A percentile compares a stretch with the other conserved stretches of the same genome.
Evolutionary conservation across 2,797 vertebrate species (phyloP).

Genomic region (Gouania willdenowi): DNA sequence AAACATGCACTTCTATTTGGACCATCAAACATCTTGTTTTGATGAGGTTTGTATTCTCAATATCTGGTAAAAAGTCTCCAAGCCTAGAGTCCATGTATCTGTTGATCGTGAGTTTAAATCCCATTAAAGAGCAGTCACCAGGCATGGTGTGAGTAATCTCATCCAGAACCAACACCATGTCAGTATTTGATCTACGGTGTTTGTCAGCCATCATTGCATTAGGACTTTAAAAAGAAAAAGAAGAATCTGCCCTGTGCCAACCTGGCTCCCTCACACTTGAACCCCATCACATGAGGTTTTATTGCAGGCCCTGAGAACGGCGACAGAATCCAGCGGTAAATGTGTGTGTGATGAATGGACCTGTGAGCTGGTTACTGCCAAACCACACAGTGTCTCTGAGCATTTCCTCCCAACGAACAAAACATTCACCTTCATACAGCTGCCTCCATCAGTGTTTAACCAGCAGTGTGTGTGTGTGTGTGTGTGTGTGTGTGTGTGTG

Average conservation of each 20-base stretch:
- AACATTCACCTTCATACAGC: constrained; percentile 58
- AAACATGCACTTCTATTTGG: no score
- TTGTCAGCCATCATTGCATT: no score
- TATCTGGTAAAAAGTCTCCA: no score
- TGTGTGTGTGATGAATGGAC: constrained; percentile 51
- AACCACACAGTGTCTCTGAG: constrained; percentile 51
- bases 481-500: constrained; percentile 2
- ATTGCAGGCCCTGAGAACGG: constrained; percentile 46
- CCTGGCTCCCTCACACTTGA: constrained; percentile 36
- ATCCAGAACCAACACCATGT: no score
- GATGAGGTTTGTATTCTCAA: no score
- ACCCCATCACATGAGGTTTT: constrained; percentile 41
- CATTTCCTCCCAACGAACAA: constrained; percentile 62
- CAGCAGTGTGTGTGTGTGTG: neutral
- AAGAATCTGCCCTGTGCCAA: constrained; percentile 26
- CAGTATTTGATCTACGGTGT: no score
- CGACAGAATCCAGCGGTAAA: constrained; percentile 51
- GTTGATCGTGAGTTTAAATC: no score
- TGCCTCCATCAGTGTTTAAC: constrained; percentile 57
- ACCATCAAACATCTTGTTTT: no score
- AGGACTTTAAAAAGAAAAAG: no score
- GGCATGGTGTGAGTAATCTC: no score
- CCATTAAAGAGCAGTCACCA: no score
- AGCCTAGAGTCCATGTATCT: no score
- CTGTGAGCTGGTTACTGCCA: constrained; percentile 43